These are phyloP conservation scores for Aphelocoma coerulescens DNA, from an alignment of 2,113 vertebrate species.

Conservation along the genomic window DNA sequence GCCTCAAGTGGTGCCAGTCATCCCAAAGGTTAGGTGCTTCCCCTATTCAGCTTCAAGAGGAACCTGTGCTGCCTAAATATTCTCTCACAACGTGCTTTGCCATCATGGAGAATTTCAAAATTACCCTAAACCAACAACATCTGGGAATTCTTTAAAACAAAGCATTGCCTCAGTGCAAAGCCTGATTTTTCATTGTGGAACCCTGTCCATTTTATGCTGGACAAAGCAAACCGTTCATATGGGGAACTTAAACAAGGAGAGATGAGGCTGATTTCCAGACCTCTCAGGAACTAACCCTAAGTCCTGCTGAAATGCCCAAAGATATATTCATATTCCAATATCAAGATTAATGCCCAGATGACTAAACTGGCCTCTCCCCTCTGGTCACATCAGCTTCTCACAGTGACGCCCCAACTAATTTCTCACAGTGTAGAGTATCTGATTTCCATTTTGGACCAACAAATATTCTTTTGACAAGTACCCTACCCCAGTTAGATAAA, in stretches of 20 bases:
- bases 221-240: not conserved
- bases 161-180: not conserved
- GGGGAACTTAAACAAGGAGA: not conserved
- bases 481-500: not conserved
- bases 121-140: not conserved
- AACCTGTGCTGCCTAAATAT: not conserved
- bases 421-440: not conserved
- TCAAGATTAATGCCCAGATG: not conserved
- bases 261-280: not conserved
- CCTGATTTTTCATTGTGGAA: not conserved
- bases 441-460: not conserved
- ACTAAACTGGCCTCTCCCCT: not conserved
- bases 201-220: not conserved
- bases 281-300: not conserved
- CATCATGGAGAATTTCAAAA: not conserved
- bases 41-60: not conserved
- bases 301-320: not conserved
- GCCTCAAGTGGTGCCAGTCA: rapidly evolving
- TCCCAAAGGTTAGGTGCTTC: not conserved
- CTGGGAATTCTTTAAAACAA: not conserved
- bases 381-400: not conserved
- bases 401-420: not conserved
- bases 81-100: not conserved
- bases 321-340: not conserved
- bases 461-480: not conserved